Percentiles rank a stretch among this genome's conserved stretches.
These are phyloP conservation scores for Eulemur rubriventer DNA, from an alignment of 2,797 vertebrate species.

Conservation along the genomic window DNA sequence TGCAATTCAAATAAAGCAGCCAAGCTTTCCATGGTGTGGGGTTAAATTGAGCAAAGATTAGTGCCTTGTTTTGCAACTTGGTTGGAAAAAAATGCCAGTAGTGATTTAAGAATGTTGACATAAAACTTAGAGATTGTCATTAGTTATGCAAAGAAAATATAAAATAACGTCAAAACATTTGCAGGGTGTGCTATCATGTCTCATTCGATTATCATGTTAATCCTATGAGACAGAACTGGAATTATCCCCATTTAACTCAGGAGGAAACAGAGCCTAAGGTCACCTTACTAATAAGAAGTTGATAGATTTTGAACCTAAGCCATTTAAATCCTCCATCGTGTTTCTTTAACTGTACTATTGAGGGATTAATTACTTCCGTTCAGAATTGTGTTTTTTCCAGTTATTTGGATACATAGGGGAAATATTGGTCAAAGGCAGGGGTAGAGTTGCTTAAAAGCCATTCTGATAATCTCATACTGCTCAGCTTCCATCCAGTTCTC, in stretches of 20 bases:
- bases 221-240: not conserved
- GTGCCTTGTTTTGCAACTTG: slow-evolving; percentile 62
- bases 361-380: not conserved
- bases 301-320: slow-evolving; percentile 7
- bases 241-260: not conserved
- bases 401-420: not conserved
- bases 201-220: not conserved
- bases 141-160: not conserved
- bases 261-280: not conserved
- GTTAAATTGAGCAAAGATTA: slow-evolving; percentile 56
- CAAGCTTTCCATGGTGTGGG: slow-evolving; percentile 39
- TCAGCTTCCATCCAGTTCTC: not conserved
- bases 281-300: not conserved
- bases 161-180: not conserved
- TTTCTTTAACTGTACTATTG: not conserved
- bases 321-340: not conserved
- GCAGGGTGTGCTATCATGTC: not conserved
- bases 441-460: not conserved
- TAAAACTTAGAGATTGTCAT: not conserved
- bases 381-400: not conserved
- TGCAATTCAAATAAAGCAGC: slow-evolving; percentile 48
- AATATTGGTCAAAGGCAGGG: not conserved
- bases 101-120: slow-evolving; percentile 25
- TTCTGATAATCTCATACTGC: not conserved
- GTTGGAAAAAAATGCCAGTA: not conserved